Percentiles rank a stretch among this genome's conserved stretches.
These are phyloP conservation scores for Chloebia gouldiae DNA, from an alignment of 2,113 vertebrate species.

Conservation along the genomic window DNA sequence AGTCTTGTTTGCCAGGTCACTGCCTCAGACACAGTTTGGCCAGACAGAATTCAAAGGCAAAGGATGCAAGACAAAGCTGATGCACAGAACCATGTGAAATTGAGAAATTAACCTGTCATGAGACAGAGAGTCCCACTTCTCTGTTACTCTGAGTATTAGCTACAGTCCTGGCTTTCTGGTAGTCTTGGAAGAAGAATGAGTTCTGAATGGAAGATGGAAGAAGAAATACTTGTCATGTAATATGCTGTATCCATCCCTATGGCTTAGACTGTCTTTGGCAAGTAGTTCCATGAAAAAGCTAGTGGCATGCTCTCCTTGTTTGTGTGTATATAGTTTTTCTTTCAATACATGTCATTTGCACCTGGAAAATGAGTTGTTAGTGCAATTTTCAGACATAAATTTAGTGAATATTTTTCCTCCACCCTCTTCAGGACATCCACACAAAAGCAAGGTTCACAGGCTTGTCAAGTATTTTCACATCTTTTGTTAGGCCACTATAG, in stretches of 20 bases:
- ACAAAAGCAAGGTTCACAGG: not conserved
- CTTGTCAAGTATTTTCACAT: not conserved
- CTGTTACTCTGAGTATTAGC: not conserved
- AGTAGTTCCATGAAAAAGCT: not conserved
- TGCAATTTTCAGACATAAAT: not conserved
- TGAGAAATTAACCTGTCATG: not conserved
- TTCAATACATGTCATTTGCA: not conserved
- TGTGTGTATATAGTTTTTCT: not conserved
- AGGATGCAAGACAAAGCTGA: not conserved
- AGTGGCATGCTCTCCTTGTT: not conserved
- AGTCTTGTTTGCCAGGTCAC: not conserved
- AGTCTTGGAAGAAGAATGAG: not conserved
- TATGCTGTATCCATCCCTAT: not conserved
- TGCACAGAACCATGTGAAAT: fast-evolving
- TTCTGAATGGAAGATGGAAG: not conserved
- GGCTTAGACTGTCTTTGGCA: not conserved
- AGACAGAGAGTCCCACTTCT: fast-evolving
- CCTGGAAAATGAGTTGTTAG: not conserved
- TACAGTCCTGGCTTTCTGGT: not conserved
- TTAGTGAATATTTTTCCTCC: not conserved
- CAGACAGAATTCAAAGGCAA: not conserved
- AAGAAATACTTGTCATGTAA: not conserved
- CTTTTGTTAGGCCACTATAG: not conserved
- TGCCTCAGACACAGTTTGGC: not conserved
- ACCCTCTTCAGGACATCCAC: not conserved